phyloP scores from a whole-genome alignment of 2,113 vertebrate species.

The Uropsilus gracilis region DNA sequence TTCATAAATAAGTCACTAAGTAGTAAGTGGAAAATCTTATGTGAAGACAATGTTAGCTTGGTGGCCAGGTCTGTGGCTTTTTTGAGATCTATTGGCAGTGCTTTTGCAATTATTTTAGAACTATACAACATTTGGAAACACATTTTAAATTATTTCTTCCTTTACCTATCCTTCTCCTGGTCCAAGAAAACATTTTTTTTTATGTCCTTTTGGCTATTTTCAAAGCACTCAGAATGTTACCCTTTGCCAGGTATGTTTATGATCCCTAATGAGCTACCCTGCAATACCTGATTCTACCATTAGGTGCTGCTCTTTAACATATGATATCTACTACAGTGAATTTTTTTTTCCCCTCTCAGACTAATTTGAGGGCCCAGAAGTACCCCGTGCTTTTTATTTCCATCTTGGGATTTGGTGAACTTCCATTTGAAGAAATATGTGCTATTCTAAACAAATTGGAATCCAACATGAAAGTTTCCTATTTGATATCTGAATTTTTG shows the following conservation, averaged over 20 bases:
- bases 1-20: neutral
- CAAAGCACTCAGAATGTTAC: neutral
- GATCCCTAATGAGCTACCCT: slow-evolving; percentile 45
- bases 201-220: neutral
- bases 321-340: neutral
- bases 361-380: neutral
- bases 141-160: neutral
- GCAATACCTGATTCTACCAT: slow-evolving; percentile 53
- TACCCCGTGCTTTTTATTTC: neutral
- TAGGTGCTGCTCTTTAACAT: slow-evolving; percentile 65
- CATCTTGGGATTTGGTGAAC: neutral
- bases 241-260: neutral
- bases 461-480: slow-evolving; percentile 30
- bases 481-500: slow-evolving; percentile 22
- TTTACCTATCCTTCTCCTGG: slow-evolving; percentile 20
- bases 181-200: neutral
- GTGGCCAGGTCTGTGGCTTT: neutral
- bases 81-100: neutral
- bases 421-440: slow-evolving; percentile 14
- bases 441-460: slow-evolving; percentile 8
- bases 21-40: slow-evolving; percentile 24
- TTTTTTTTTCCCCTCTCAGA: neutral
- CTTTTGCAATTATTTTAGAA: slow-evolving; percentile 57
- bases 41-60: slow-evolving; percentile 31
- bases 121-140: neutral